These are phyloP conservation scores for Toxotes lorentzi DNA, from an alignment of 2,797 vertebrate species.

Conservation along the genomic window DNA sequence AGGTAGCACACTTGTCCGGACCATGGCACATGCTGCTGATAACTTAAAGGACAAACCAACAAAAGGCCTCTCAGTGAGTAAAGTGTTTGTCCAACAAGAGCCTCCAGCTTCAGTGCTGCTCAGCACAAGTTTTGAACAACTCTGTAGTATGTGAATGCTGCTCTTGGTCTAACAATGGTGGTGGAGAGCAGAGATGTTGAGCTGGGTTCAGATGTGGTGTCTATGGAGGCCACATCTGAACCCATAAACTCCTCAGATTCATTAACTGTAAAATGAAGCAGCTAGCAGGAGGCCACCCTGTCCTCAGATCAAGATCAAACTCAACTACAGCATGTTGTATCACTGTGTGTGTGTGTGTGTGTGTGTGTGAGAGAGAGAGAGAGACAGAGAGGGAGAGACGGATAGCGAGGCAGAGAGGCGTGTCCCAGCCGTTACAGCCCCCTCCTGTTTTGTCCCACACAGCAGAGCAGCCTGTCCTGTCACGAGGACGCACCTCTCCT, in stretches of 20 bases:
- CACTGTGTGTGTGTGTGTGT: conserved; percentile 5
- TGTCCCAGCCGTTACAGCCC: conserved; percentile 41
- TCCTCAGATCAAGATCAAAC: background rate
- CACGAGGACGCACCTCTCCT: conserved; percentile 45
- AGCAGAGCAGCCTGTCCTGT: conserved; percentile 50
- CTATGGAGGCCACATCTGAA: too few relatives aligned
- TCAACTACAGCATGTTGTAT: background rate
- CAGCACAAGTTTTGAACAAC: background rate
- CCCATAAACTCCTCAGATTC: too few relatives aligned
- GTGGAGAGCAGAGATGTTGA: background rate
- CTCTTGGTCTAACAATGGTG: background rate
- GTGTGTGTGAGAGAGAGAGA: conserved; percentile 8
- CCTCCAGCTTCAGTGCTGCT: background rate
- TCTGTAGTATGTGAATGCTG: background rate
- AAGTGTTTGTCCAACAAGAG: too few relatives aligned
- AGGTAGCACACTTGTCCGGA: background rate
- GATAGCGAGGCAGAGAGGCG: conserved; percentile 35
- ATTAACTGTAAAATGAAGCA: background rate
- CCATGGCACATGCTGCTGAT: background rate
- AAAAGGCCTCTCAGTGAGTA: too few relatives aligned
- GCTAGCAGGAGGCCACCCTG: background rate
- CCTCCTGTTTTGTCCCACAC: conserved; percentile 42
- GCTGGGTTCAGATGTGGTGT: too few relatives aligned
- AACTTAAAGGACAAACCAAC: background rate
- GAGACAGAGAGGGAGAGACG: background rate